These are phyloP conservation scores for Taenaris catops DNA, from an alignment of 2,888 invertebrate species.

Conservation along the genomic window DNA sequence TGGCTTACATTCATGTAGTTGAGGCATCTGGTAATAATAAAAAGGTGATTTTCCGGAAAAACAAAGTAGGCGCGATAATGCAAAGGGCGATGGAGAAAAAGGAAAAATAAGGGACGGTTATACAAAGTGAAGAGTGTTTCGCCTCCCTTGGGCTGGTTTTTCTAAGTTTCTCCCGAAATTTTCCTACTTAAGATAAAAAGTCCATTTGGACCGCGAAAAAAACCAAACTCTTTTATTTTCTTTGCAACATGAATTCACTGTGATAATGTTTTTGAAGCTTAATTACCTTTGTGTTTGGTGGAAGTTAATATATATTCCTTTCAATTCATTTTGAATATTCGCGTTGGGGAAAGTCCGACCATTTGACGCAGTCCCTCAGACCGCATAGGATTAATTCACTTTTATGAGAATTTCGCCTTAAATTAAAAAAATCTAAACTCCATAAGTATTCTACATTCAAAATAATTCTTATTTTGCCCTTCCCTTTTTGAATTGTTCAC, in stretches of 20 bases:
- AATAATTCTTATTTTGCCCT: no score
- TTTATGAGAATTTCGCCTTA: no score
- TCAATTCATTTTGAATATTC: background rate
- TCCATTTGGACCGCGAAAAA: conserved; percentile 16
- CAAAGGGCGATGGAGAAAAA: conserved; percentile 19
- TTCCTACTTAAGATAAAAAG: conserved; percentile 21
- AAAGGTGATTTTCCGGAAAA: conserved; percentile 9
- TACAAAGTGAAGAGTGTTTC: conserved; percentile 22
- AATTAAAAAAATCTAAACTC: no score
- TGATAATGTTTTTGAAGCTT: conserved; percentile 18
- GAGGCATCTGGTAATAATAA: no score
- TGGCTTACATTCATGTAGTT: no score
- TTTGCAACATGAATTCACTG: conserved; percentile 12
- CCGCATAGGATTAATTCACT: no score
- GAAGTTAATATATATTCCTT: no score
- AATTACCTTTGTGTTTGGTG: conserved; percentile 12
- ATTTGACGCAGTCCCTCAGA: no score
- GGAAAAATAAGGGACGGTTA: conserved; percentile 20
- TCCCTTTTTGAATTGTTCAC: no score
- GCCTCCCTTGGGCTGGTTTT: conserved; percentile 24
- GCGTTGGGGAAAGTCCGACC: no score
- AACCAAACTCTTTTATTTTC: conserved; percentile 18
- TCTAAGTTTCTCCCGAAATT: conserved; percentile 17
- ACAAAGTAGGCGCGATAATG: conserved; percentile 21
- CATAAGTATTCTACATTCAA: no score